A percentile compares a stretch with the other conserved stretches of the same genome.
Conservation (phyloP, 2,888 invertebrate species). For the Lamellibrachia columna region DNA sequence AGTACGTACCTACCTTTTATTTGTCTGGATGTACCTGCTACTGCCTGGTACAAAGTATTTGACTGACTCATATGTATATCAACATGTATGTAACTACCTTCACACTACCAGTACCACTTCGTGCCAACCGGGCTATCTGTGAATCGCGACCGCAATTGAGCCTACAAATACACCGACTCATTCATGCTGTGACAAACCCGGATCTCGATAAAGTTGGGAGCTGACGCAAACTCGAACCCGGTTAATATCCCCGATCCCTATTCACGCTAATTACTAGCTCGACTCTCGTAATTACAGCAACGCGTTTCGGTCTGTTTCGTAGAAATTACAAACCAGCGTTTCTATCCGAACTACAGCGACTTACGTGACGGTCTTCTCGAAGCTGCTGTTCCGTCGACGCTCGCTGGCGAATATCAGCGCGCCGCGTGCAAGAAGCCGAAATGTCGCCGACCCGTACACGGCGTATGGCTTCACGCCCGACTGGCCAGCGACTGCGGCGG, state of each 20-base stretch:
- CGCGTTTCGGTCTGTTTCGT: neutral
- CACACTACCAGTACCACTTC: neutral
- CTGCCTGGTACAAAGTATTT: neutral
- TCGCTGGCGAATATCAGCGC: neutral
- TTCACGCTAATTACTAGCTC: neutral
- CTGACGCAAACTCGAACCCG: neutral
- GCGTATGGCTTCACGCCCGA: neutral
- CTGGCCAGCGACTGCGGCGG: neutral
- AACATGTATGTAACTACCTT: neutral
- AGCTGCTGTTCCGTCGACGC: neutral
- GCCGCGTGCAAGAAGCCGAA: neutral
- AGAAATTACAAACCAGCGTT: neutral
- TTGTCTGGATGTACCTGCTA: neutral
- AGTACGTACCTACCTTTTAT: neutral
- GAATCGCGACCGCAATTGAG: constrained; percentile 11
- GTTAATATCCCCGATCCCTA: neutral
- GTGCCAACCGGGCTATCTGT: neutral
- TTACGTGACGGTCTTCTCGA: neutral
- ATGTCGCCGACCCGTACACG: neutral
- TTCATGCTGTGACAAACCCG: neutral
- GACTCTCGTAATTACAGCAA: neutral
- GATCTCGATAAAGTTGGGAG: neutral
- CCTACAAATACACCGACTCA: neutral
- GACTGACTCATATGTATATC: neutral
- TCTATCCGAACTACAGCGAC: neutral